Evolutionary conservation across 2,888 invertebrate genomes (phyloP), one percentile per base, ranked within the genome.

Genomic region (Macropis europaea): DNA sequence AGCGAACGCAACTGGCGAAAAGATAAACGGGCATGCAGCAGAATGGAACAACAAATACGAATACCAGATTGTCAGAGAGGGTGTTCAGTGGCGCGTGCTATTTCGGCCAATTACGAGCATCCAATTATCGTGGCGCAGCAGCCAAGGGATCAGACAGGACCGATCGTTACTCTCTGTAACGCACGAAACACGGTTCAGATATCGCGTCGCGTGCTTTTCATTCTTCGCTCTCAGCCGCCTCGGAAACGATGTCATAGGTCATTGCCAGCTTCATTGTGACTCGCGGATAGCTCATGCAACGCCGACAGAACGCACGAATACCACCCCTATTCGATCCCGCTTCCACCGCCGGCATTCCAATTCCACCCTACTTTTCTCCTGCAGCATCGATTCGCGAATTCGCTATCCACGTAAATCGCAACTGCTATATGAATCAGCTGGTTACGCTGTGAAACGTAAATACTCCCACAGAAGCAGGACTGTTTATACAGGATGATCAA

Each of bases 31-130:
- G n/a, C n/a, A n/a, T n/a, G n/a, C n/a, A 42, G 43, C 17, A 42
- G 43, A 60, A 50, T 47, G 64, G 52, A 45, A 34, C 57, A 30
- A 38, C 62, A 47, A 60, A 62, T 71, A 60, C 48, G 47, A 22
- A 38, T 36, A 62, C 63, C 48, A 42, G 45, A 36, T 47, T 60
- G 30, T 74, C 59, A 72, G 45, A 38, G 7, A n/a, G 11, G 15
- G 56, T n/a, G 60, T 68, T 63, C 70, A 43, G 54, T 77, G 53
- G 22, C 61, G 45, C 40, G 50, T 34, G 54, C 81, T 72, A 84
- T 84, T 82, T 84, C 79, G 78, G 77, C 79, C 84, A 84, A 84
- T 84, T 84, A 84, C 82, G 80, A 62, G 83, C 75, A 81, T 84
- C 84, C 83, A 83, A 84, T 83, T 84, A 84, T 84, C 83, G 83